A percentile compares a stretch with the other conserved stretches of the same genome.
phyloP scores from a whole-genome alignment of 2,888 invertebrate species.

The Antheraea yamamai region DNA sequence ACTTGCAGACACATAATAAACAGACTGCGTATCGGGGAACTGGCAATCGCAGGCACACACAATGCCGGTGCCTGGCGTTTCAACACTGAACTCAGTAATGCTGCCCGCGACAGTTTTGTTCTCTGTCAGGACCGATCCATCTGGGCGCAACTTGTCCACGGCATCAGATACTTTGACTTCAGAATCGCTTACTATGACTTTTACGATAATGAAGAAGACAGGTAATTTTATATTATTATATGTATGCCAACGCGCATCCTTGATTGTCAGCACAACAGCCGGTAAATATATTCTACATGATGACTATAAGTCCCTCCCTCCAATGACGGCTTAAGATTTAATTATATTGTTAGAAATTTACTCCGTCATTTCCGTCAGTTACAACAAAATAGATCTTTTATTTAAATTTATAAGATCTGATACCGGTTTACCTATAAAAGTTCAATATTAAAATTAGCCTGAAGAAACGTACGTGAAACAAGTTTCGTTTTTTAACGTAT shows the following conservation, averaged over 20 bases:
- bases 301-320: no score
- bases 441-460: not conserved
- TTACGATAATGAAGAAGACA: constrained; percentile 63
- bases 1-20: constrained; percentile 60
- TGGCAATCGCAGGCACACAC: constrained; percentile 80
- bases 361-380: not conserved
- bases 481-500: not conserved
- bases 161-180: constrained; percentile 91
- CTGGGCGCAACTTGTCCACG: constrained; percentile 92
- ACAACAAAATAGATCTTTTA: not conserved
- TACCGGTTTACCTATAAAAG: not conserved
- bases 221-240: constrained; percentile 42
- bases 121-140: constrained; percentile 88
- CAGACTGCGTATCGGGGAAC: constrained; percentile 66
- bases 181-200: constrained; percentile 86
- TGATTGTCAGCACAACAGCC: not conserved
- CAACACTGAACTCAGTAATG: constrained; percentile 73
- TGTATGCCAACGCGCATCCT: not conserved
- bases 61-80: constrained; percentile 80
- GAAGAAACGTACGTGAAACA: not conserved
- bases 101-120: constrained; percentile 66
- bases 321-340: not conserved
- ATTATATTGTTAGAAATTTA: not conserved
- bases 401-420: not conserved
- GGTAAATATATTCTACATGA: not conserved